A percentile compares a stretch with the other conserved stretches of the same genome.
These are phyloP conservation scores for Siderastrea siderea DNA, from an alignment of 92 coral and sea anemone genomes.

Conservation along the genomic window DNA sequence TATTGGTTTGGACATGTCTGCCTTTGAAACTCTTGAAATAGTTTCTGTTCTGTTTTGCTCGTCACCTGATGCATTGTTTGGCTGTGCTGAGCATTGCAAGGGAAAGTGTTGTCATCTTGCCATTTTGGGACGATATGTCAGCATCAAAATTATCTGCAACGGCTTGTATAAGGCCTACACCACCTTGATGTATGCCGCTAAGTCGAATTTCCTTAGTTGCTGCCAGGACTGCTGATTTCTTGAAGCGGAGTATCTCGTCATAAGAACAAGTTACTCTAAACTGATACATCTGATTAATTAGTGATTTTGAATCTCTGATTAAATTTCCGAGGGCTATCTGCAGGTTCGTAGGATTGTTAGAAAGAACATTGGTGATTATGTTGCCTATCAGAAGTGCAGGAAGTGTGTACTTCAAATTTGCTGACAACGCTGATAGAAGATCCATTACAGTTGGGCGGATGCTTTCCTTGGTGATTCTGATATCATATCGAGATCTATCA, in stretches of 20 bases:
- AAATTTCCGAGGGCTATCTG: neutral
- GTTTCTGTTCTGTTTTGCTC: constrained; percentile 49
- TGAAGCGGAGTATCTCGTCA: constrained; percentile 66
- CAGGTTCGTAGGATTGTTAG: no score
- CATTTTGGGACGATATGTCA: constrained; percentile 74
- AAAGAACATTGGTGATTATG: no score
- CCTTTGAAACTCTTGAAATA: constrained; percentile 65
- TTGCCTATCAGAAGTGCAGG: constrained; percentile 10
- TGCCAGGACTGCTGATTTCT: constrained; percentile 74
- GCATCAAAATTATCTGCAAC: constrained; percentile 83
- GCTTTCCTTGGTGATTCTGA: constrained; percentile 67
- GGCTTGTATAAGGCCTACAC: constrained; percentile 61
- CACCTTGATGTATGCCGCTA: constrained; percentile 58
- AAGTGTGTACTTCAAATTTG: constrained; percentile 58
- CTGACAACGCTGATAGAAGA: constrained; percentile 63
- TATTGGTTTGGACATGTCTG: constrained; percentile 53
- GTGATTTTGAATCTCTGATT: no score
- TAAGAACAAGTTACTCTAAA: no score
- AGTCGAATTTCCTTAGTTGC: constrained; percentile 57
- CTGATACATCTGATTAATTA: no score
- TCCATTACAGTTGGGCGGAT: constrained; percentile 59
- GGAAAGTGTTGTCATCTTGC: constrained; percentile 71
- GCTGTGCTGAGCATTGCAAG: constrained; percentile 71
- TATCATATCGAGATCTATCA: constrained; percentile 51
- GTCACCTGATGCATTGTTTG: constrained; percentile 41